These are phyloP conservation scores for Myrmophylax atrothorax DNA, from an alignment of 2,113 vertebrate genomes.

Conservation along the genomic window DNA sequence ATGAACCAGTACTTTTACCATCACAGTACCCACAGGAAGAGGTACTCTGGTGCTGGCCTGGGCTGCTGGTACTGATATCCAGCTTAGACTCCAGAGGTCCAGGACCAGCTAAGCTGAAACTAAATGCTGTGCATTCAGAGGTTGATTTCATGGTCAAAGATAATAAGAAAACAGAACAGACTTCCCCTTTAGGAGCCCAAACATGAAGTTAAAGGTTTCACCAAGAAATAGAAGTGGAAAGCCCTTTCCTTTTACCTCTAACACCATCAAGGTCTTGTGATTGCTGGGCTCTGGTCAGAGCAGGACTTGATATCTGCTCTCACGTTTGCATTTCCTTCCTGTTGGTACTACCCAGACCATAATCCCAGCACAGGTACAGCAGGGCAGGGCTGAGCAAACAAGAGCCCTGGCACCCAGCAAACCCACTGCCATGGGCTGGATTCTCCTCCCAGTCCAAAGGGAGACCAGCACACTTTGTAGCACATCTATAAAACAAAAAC, in stretches of 20 bases:
- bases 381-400: slow-evolving; percentile 37
- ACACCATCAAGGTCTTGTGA: neutral
- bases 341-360: neutral
- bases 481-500: neutral
- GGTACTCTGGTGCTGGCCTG: neutral
- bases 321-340: neutral
- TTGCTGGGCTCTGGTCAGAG: rapidly evolving
- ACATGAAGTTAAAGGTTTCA: neutral
- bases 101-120: neutral
- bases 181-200: neutral
- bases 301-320: neutral
- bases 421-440: rapidly evolving
- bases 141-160: neutral
- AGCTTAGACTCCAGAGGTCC: neutral
- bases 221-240: neutral
- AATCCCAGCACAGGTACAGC: neutral
- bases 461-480: neutral
- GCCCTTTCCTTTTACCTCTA: neutral
- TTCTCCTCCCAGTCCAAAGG: slow-evolving; percentile 4
- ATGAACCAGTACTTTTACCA: neutral
- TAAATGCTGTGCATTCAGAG: neutral
- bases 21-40: neutral
- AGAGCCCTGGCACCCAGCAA: rapidly evolving
- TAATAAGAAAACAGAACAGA: neutral
- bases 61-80: neutral